Evolutionary conservation across 53 echinoderm and acorn worm species (phyloP).

Genomic region (Antedon mediterranea): DNA sequence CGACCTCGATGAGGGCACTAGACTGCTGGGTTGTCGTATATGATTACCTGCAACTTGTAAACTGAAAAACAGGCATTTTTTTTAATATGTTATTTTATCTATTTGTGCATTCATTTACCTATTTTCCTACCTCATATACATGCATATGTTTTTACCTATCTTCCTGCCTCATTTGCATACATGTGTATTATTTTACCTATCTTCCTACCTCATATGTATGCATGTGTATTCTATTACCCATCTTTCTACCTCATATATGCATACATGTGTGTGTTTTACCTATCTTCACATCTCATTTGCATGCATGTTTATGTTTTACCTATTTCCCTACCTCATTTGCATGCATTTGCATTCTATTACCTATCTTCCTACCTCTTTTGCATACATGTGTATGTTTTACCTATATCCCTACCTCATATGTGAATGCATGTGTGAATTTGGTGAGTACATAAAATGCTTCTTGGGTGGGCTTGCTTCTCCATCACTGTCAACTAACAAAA

Average conservation of each 20-base stretch:
- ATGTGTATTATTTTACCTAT: background rate
- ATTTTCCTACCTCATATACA: no score
- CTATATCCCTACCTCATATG: background rate
- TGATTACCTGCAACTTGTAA: background rate
- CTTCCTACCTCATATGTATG: background rate
- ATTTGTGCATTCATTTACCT: no score
- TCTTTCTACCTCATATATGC: background rate
- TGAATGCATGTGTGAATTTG: background rate
- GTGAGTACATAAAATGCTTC: slow-evolving; percentile 58
- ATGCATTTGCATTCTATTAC: background rate
- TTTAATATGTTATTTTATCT: no score
- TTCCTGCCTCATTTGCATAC: no score
- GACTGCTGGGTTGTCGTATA: background rate
- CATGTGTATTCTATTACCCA: no score
- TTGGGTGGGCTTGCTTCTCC: slow-evolving; percentile 78
- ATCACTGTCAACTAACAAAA: slow-evolving; percentile 57
- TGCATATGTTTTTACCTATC: background rate
- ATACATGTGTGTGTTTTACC: background rate
- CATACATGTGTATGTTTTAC: no score
- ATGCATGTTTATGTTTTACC: no score
- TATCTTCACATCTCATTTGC: no score
- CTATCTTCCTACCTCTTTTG: background rate
- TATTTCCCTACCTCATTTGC: no score
- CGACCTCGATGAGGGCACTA: background rate
- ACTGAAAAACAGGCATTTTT: background rate